A percentile compares a stretch with the other conserved stretches of the same genome.
Evolutionary conservation across 2,113 vertebrate species (phyloP).

Genomic region (Macquaria australasica): DNA sequence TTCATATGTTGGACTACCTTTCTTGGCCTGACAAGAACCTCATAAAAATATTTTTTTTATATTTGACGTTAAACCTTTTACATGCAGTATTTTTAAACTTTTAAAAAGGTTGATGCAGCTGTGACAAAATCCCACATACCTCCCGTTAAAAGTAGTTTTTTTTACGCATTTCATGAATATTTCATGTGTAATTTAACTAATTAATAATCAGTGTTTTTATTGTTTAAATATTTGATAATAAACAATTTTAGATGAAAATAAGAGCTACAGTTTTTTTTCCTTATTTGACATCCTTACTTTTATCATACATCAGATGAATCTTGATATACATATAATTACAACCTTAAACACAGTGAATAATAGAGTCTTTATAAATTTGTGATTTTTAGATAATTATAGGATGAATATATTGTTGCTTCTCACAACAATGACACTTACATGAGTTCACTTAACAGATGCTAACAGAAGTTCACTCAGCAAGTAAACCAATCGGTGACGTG

Average conservation of each 20-base stretch:
- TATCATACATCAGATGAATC: not conserved
- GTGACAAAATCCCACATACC: not conserved
- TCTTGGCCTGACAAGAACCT: not conserved
- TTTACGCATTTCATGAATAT: not conserved
- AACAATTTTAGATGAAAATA: constrained; percentile 10
- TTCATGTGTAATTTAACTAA: not conserved
- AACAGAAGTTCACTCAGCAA: constrained; percentile 8
- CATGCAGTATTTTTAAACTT: constrained; percentile 4
- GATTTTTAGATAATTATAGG: not conserved
- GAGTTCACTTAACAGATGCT: constrained; percentile 3
- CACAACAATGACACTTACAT: constrained; percentile 5
- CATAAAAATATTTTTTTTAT: not conserved
- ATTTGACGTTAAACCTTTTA: constrained; percentile 13
- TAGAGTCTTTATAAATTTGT: not conserved
- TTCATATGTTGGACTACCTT: not conserved
- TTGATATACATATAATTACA: not conserved
- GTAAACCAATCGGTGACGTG: not conserved
- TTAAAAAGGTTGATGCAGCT: not conserved
- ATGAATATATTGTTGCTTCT: not conserved
- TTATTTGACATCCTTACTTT: not conserved
- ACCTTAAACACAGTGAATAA: not conserved
- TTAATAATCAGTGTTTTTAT: constrained; percentile 1
- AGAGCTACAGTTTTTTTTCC: not conserved
- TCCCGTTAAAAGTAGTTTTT: not conserved
- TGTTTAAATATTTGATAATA: constrained; percentile 14